A percentile compares a stretch with the other conserved stretches of the same genome.
Evolutionary conservation across 2,888 invertebrate species (phyloP).

Genomic region (Andrena bicolor): DNA sequence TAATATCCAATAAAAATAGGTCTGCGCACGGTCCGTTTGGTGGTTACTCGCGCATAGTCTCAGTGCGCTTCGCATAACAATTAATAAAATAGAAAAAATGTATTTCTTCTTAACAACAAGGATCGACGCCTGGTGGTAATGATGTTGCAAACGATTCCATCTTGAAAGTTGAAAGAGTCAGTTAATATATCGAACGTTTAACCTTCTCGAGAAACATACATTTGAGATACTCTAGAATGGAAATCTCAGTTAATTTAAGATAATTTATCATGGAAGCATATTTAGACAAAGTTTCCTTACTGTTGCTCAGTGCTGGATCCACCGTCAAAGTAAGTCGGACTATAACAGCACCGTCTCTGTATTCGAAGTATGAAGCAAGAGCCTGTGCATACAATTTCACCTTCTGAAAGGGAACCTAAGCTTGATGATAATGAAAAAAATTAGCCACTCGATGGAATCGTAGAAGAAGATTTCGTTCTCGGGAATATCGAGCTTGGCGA

Average conservation of each 20-base stretch:
- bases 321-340: too few relatives aligned
- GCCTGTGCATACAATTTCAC: background rate
- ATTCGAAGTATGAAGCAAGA: too few relatives aligned
- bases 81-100: background rate
- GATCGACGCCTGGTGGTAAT: background rate
- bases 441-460: background rate
- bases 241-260: too few relatives aligned
- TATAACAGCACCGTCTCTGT: too few relatives aligned
- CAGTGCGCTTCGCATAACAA: background rate
- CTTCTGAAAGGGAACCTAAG: background rate
- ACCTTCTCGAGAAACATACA: too few relatives aligned
- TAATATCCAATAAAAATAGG: conserved; percentile 23
- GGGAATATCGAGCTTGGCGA: conserved; percentile 43
- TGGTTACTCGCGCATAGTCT: conserved; percentile 7
- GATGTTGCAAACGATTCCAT: background rate
- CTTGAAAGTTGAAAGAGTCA: background rate
- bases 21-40: conserved; percentile 4
- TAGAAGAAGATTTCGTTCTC: conserved; percentile 19
- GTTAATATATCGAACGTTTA: too few relatives aligned
- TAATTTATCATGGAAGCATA: too few relatives aligned
- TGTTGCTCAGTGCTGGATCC: too few relatives aligned
- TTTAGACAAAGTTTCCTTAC: too few relatives aligned
- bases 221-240: too few relatives aligned
- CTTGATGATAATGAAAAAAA: conserved; percentile 1
- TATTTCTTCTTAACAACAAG: background rate